Conservation (phyloP, 2,888 invertebrate species). For the Hedya salicella region DNA sequence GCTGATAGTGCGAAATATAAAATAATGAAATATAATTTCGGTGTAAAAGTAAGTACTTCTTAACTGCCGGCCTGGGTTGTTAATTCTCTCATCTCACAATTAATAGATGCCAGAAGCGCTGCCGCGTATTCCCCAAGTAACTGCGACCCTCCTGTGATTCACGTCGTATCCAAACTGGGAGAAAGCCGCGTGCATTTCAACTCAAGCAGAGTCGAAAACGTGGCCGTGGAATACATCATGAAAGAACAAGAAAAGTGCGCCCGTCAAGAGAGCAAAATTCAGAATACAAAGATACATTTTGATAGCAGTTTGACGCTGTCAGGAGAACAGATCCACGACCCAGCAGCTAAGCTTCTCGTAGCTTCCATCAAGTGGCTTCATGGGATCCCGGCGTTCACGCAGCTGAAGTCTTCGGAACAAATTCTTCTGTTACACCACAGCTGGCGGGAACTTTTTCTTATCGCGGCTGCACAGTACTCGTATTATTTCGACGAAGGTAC, state of each 20-base stretch:
- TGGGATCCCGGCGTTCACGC: slow-evolving; percentile 90
- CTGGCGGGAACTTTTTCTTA: slow-evolving; percentile 93
- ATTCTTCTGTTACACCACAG: slow-evolving; percentile 89
- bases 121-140: slow-evolving; percentile 22
- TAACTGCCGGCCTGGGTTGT: too few relatives aligned
- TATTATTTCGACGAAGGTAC: slow-evolving; percentile 90
- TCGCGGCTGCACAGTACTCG: slow-evolving; percentile 93
- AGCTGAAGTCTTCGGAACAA: slow-evolving; percentile 88
- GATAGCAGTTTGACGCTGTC: slow-evolving; percentile 72
- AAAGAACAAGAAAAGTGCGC: slow-evolving; percentile 52
- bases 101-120: slow-evolving; percentile 22
- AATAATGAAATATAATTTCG: too few relatives aligned
- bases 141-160: slow-evolving; percentile 60
- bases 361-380: slow-evolving; percentile 92
- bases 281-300: slow-evolving; percentile 47
- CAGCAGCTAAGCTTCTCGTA: slow-evolving; percentile 91
- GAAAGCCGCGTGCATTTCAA: slow-evolving; percentile 46
- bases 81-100: too few relatives aligned
- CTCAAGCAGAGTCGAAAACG: slow-evolving; percentile 43
- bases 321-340: slow-evolving; percentile 83
- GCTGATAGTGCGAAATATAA: too few relatives aligned
- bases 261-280: slow-evolving; percentile 49
- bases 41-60: not conserved
- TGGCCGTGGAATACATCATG: slow-evolving; percentile 47
- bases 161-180: slow-evolving; percentile 59